These are phyloP conservation scores for Apamea crenata DNA, from an alignment of 2,888 invertebrate species.

Conservation along the genomic window DNA sequence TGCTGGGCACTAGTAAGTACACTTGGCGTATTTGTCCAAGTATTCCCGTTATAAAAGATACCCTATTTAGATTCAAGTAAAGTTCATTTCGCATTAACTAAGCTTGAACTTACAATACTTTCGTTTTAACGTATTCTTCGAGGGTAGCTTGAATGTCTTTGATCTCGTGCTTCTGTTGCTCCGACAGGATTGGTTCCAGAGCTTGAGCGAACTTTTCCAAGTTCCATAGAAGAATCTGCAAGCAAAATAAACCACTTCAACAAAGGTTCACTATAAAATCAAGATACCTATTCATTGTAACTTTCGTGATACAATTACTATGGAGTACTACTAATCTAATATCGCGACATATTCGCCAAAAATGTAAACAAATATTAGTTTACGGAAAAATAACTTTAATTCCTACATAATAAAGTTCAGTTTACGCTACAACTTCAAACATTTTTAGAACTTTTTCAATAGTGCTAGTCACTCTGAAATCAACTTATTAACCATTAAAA, in stretches of 20 bases:
- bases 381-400: no score
- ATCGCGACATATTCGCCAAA: no score
- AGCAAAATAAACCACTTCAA: background rate
- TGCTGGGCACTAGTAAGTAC: background rate
- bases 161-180: conserved; percentile 77
- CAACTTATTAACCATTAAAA: no score
- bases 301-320: background rate
- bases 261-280: background rate
- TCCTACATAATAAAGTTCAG: no score
- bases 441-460: no score
- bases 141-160: conserved; percentile 73
- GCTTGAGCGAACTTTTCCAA: conserved; percentile 90
- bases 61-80: background rate
- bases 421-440: no score
- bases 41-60: conserved; percentile 6
- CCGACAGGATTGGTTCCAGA: conserved; percentile 77
- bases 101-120: conserved; percentile 79
- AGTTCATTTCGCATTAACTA: background rate
- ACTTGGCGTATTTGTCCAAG: background rate
- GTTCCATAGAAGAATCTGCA: conserved; percentile 90
- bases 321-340: no score
- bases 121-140: conserved; percentile 77
- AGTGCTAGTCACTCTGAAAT: no score
- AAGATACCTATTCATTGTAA: background rate
- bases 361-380: no score